Conservation (phyloP, 1,140 invertebrate species). For the Drosophila insularis region DNA sequence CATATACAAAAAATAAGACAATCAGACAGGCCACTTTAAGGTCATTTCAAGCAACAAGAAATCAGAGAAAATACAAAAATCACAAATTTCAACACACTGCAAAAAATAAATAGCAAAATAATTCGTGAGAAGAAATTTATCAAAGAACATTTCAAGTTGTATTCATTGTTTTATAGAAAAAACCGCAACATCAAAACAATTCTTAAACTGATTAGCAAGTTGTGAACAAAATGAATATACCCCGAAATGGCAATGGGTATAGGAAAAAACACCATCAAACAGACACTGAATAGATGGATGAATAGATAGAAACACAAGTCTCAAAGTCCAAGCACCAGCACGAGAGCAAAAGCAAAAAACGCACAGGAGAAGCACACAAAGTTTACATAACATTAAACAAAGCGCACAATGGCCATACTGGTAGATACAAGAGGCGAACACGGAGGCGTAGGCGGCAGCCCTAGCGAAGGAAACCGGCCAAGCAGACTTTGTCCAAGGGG, state of each 20-base stretch:
- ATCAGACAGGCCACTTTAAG: slow-evolving; percentile 54
- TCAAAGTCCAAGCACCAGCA: slow-evolving; percentile 44
- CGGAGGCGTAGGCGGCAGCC: background rate
- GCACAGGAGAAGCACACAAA: slow-evolving; percentile 47
- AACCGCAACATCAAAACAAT: too few species aligned
- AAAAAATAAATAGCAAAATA: too few species aligned
- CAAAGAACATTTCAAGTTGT: too few species aligned
- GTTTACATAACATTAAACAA: slow-evolving; percentile 81
- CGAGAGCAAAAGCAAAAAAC: slow-evolving; percentile 15
- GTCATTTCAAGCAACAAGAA: slow-evolving; percentile 21
- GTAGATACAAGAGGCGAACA: background rate
- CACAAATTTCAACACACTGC: background rate
- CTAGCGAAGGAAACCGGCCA: slow-evolving; percentile 7
- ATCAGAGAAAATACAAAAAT: slow-evolving; percentile 15
- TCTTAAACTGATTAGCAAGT: too few species aligned
- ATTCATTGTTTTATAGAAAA: too few species aligned
- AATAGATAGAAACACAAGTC: slow-evolving; percentile 70
- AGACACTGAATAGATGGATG: slow-evolving; percentile 67
- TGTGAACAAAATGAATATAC: background rate
- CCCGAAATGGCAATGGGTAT: slow-evolving; percentile 1
- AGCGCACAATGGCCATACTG: slow-evolving; percentile 65
- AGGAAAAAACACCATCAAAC: slow-evolving; percentile 28
- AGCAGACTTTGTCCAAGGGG: slow-evolving; percentile 12
- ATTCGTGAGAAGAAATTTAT: too few species aligned
- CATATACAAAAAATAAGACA: slow-evolving; percentile 1